Conservation (phyloP, 1,140 invertebrate genomes). For the Arion vulgaris region DNA sequence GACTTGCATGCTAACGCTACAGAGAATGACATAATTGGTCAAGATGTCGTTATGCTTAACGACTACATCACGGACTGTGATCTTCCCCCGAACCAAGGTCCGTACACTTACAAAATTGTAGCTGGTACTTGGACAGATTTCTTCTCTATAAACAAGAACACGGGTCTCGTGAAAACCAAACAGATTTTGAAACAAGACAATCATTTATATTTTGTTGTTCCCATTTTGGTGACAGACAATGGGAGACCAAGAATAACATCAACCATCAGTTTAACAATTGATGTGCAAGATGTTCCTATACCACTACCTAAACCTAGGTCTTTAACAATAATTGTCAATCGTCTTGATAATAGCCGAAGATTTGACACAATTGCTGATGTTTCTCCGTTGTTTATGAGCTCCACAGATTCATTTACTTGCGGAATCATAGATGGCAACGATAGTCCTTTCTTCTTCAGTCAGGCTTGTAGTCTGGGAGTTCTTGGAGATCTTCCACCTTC, state of each 20-base stretch:
- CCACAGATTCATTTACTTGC: constrained; percentile 89
- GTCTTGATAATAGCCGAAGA: constrained; percentile 72
- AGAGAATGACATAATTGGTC: constrained; percentile 90
- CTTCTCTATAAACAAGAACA: constrained; percentile 84
- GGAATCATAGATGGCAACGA: constrained; percentile 69
- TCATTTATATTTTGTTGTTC: constrained; percentile 79
- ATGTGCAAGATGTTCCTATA: constrained; percentile 91
- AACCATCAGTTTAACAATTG: constrained; percentile 85
- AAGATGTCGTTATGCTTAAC: constrained; percentile 86
- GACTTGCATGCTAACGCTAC: constrained; percentile 85
- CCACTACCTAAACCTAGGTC: constrained; percentile 88
- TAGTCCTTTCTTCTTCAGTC: constrained; percentile 80
- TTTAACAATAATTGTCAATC: constrained; percentile 84
- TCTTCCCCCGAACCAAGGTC: constrained; percentile 88
- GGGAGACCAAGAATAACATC: constrained; percentile 85
- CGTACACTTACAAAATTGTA: constrained; percentile 86
- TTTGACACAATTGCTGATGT: constrained; percentile 90
- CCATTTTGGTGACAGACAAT: constrained; percentile 89
- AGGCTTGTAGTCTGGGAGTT: constrained; percentile 83
- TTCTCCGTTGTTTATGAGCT: constrained; percentile 90
- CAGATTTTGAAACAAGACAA: constrained; percentile 86
- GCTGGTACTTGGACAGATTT: constrained; percentile 81
- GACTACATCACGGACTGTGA: constrained; percentile 86
- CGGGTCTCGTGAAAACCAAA: constrained; percentile 86
- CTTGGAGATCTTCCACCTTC: constrained; percentile 57